phyloP scores from a whole-genome alignment of 30 jellyfish, hydroid and myxozoan species.

The Mastigias papua region DNA sequence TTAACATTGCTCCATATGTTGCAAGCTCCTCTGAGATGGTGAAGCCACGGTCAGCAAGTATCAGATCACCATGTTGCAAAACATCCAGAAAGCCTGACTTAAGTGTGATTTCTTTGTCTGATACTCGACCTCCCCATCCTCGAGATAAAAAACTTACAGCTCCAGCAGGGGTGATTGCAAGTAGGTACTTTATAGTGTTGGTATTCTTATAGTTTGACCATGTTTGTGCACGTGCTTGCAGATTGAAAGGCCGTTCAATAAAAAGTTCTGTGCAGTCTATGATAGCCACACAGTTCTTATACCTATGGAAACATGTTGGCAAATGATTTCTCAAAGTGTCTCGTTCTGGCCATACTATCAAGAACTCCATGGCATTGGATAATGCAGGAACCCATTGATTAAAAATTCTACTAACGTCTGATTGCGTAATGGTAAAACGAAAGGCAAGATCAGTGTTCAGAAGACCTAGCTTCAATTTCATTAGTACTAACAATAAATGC shows the following conservation, averaged over 20 bases:
- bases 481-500: conserved; percentile 32
- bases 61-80: conserved; percentile 54
- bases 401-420: conserved; percentile 9
- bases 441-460: conserved; percentile 40
- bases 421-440: conserved; percentile 26
- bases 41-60: conserved; percentile 89
- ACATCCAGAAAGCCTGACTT: conserved; percentile 59
- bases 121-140: conserved; percentile 85
- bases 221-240: conserved; percentile 27
- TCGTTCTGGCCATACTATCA: conserved; percentile 71
- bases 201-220: conserved; percentile 56
- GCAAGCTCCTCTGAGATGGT: conserved; percentile 69
- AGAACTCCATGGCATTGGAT: background rate
- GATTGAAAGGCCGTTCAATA: conserved; percentile 1
- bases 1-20: conserved; percentile 46
- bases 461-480: conserved; percentile 57
- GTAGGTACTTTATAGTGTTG: conserved; percentile 72
- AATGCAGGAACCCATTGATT: conserved; percentile 26
- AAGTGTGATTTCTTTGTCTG: conserved; percentile 74
- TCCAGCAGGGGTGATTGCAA: conserved; percentile 80
- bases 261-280: conserved; percentile 77
- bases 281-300: conserved; percentile 47
- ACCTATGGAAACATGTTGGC: conserved; percentile 43
- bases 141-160: conserved; percentile 70
- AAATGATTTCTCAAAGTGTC: conserved; percentile 30